Evolutionary conservation across 2,888 invertebrate species (phyloP).

Genomic region (Drosophila kanekoi): DNA sequence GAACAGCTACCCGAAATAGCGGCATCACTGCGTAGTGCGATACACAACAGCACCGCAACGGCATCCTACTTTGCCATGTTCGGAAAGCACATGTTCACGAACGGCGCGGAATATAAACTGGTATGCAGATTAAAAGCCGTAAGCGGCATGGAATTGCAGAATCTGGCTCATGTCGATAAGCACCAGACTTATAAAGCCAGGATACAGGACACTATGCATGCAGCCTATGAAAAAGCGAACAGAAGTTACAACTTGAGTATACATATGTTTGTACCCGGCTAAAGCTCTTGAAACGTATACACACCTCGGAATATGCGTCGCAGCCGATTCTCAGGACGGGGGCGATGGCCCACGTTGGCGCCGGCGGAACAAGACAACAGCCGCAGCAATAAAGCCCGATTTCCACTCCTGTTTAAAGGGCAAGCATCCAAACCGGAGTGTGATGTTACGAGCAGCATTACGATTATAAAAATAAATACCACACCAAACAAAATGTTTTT

Average conservation of each 20-base stretch:
- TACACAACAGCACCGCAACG: neutral
- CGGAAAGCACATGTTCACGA: constrained; percentile 8
- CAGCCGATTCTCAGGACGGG: too few species aligned
- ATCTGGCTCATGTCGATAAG: neutral
- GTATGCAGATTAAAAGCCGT: neutral
- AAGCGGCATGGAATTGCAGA: neutral
- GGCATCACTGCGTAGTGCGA: neutral
- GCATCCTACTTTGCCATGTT: constrained; percentile 8
- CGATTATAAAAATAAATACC: too few species aligned
- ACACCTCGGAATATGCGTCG: too few species aligned
- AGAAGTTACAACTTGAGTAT: neutral
- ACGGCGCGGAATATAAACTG: neutral
- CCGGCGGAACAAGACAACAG: too few species aligned
- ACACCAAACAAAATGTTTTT: too few species aligned
- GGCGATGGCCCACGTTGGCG: too few species aligned
- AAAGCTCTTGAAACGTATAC: too few species aligned
- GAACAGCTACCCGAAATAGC: neutral
- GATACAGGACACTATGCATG: neutral
- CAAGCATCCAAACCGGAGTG: too few species aligned
- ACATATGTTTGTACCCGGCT: too few species aligned
- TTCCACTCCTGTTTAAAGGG: too few species aligned
- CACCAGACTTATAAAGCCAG: neutral
- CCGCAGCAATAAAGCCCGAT: too few species aligned
- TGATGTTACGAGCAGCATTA: too few species aligned
- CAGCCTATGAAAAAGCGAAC: neutral